phyloP scores from a whole-genome alignment of 2,888 invertebrate genomes.

The Mylabris sibirica region DNA sequence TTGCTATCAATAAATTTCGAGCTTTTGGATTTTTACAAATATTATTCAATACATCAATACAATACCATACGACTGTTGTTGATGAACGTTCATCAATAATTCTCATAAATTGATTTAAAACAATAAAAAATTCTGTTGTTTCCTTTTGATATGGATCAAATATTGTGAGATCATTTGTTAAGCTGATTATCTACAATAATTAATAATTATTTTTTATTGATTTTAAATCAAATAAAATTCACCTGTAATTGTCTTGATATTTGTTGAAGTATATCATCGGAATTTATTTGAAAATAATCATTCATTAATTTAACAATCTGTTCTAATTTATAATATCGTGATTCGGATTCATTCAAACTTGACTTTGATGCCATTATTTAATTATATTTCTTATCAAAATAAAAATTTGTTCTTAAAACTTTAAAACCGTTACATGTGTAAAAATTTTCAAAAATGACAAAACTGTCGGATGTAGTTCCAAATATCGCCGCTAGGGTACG shows the following conservation, averaged over 20 bases:
- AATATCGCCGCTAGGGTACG: no score
- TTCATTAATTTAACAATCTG: not conserved
- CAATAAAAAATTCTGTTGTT: constrained; percentile 73
- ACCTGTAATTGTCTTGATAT: constrained; percentile 1
- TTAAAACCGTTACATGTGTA: no score
- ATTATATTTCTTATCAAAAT: no score
- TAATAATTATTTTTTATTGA: not conserved
- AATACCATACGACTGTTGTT: constrained; percentile 68
- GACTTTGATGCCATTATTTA: not conserved
- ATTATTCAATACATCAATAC: constrained; percentile 70
- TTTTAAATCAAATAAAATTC: not conserved
- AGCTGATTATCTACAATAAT: constrained; percentile 68
- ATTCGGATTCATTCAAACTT: not conserved
- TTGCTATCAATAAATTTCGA: constrained; percentile 70
- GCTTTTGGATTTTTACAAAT: constrained; percentile 71
- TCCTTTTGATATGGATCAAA: constrained; percentile 73
- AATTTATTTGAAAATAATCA: not conserved
- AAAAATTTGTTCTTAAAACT: no score
- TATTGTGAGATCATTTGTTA: constrained; percentile 69
- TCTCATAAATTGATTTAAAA: constrained; percentile 71
- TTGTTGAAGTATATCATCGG: not conserved
- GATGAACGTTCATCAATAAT: constrained; percentile 64
- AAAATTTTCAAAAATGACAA: no score
- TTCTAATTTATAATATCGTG: not conserved
- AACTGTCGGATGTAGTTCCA: no score